A percentile compares a stretch with the other conserved stretches of the same genome.
phyloP scores from a whole-genome alignment of 1,140 invertebrate species.

The Cherax quadricarinatus region DNA sequence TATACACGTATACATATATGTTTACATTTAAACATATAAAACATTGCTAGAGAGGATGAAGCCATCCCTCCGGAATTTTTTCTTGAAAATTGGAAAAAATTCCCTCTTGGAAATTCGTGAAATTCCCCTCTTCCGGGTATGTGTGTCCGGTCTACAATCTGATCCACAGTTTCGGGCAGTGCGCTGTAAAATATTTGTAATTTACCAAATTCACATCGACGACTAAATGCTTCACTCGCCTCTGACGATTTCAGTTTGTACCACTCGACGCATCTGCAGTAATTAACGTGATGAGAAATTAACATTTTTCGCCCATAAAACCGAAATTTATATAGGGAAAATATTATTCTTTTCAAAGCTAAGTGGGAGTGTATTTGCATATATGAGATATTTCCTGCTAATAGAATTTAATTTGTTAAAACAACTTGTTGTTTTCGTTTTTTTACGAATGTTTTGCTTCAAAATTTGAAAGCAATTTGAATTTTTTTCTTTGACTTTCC shows the following conservation, averaged over 20 bases:
- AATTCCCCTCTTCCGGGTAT: slow-evolving; percentile 25
- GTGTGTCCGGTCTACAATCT: not conserved
- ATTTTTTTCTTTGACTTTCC: too few species aligned
- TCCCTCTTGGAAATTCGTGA: slow-evolving; percentile 41
- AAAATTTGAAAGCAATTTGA: too few species aligned
- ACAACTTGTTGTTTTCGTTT: too few species aligned
- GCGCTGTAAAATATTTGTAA: slow-evolving; percentile 9
- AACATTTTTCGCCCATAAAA: too few species aligned
- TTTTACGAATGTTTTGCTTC: too few species aligned
- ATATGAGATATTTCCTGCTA: too few species aligned
- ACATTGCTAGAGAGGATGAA: not conserved
- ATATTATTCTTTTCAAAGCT: too few species aligned
- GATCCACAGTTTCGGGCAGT: slow-evolving; percentile 1
- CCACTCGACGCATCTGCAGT: not conserved
- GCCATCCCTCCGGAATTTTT: slow-evolving; percentile 1
- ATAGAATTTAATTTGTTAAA: too few species aligned
- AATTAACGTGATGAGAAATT: not conserved
- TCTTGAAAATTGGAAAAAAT: slow-evolving; percentile 28
- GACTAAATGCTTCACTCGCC: not conserved
- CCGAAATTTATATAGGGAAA: too few species aligned
- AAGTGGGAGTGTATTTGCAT: too few species aligned
- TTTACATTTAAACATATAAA: not conserved
- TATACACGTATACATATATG: too few species aligned
- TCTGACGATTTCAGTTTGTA: not conserved
- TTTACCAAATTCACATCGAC: not conserved